Percentiles rank a stretch among this genome's conserved stretches.
These are phyloP conservation scores for Pemphigus obesinymphae DNA, from an alignment of 1,140 invertebrate species.

Conservation along the genomic window DNA sequence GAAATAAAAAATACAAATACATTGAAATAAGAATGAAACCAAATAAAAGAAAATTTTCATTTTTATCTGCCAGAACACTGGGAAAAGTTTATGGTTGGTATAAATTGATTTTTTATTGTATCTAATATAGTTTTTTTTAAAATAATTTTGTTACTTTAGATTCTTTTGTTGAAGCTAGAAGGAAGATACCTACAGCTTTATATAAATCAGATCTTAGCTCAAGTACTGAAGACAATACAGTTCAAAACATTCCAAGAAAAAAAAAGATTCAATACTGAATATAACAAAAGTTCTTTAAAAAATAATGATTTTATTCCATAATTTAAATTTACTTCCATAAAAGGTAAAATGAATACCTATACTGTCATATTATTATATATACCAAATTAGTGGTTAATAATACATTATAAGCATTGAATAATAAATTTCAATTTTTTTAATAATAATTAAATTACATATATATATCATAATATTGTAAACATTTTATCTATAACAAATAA, in stretches of 20 bases:
- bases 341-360: neutral
- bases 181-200: neutral
- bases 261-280: neutral
- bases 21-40: slow-evolving; percentile 20
- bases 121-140: neutral
- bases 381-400: neutral
- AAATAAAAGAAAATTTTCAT: slow-evolving; percentile 19
- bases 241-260: neutral
- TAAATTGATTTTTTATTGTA: neutral
- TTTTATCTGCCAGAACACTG: neutral
- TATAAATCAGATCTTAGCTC: neutral
- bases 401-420: neutral
- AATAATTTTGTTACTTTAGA: neutral
- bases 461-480: too few species aligned
- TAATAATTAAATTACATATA: neutral
- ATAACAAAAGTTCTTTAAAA: neutral
- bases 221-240: neutral
- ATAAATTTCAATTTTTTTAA: too few species aligned
- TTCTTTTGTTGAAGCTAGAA: neutral
- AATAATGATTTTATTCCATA: neutral
- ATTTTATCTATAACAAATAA: too few species aligned
- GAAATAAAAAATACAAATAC: slow-evolving; percentile 4
- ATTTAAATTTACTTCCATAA: neutral
- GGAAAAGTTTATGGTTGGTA: neutral
- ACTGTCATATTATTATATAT: neutral